Evolutionary conservation across 2,888 invertebrate genomes (phyloP).

Genomic region (Limnephilus rhombicus): DNA sequence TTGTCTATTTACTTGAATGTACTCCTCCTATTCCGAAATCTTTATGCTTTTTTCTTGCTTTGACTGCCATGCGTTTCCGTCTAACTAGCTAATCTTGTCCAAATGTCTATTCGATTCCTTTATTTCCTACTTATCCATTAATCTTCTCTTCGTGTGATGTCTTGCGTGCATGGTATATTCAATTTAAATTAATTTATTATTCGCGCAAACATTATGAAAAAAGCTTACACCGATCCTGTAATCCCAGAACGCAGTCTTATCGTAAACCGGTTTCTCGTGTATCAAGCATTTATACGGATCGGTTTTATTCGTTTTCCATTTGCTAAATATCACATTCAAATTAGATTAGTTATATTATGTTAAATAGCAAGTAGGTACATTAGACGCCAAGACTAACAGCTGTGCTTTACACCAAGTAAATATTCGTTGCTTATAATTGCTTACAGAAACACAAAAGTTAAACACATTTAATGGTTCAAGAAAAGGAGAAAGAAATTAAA

Average conservation of each 20-base stretch:
- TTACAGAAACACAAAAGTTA: neutral
- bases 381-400: neutral
- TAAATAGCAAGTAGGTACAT: neutral
- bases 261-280: slow-evolving; percentile 21
- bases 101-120: neutral
- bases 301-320: neutral
- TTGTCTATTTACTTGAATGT: neutral
- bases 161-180: neutral
- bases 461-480: too few species aligned
- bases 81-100: neutral
- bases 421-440: neutral
- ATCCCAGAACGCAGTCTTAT: slow-evolving; percentile 18
- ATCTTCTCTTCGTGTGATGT: neutral
- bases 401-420: neutral
- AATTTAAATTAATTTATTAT: neutral
- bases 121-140: neutral
- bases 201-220: neutral
- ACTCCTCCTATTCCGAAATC: neutral
- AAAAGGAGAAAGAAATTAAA: neutral
- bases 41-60: neutral
- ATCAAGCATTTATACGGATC: neutral
- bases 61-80: neutral
- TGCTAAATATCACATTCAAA: slow-evolving; percentile 31
- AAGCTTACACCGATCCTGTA: slow-evolving; percentile 18
- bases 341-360: neutral